Base-by-base conservation (phyloP, 2,113 vertebrate genomes). In the Paratilapia polleni region DNA sequence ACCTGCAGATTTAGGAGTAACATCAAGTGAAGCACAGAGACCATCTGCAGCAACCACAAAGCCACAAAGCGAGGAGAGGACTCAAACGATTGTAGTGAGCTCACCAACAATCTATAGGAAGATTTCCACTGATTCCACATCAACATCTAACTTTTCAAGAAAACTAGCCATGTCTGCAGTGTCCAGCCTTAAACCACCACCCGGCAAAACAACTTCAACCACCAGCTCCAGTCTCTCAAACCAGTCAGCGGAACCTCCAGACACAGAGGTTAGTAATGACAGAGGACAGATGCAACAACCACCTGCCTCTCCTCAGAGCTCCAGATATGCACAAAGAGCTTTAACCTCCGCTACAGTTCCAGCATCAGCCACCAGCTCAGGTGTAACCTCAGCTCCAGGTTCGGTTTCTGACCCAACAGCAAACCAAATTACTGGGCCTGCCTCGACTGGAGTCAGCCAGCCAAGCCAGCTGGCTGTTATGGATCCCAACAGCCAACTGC, bases 111-210 rank as follows among this genome's bases (percentile, higher is more conserved):
- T 92, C 73, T 92, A 94, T 38, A 94, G 93, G 54, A 95, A 94
- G 58, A 94, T 95, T 66, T 80, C 93, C 36, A 93, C 64, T 66
- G 94, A 95, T 3, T 78, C 83, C 8, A 84, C 78, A 20, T 80
- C 90, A 43, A 64, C 81, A 2, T 91, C 94, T 62, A 92, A 85
- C 62, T 91, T 94, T 80, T 86, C 93, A 70, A 94, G 91, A 86
- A 95, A 92, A 87, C 57, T 96, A 13, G 89, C 95, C 6, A 94
- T 95, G 26, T 95, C 95, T 38, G 85, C 94, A 34, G 89, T 95
- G 36, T 95, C 95, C 63, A 95, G 94, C 92, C 91, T 92, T 77
- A 95, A 94, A 88, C 93, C 94, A 63, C 94, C 90, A 34, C 68
- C 92, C 17, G 92, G 81, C 75, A 94, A 92, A 92, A 83, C 93